A percentile compares a stretch with the other conserved stretches of the same genome.
Evolutionary conservation across 2,888 invertebrate genomes (phyloP).

Genomic region (Pandemis corylana): DNA sequence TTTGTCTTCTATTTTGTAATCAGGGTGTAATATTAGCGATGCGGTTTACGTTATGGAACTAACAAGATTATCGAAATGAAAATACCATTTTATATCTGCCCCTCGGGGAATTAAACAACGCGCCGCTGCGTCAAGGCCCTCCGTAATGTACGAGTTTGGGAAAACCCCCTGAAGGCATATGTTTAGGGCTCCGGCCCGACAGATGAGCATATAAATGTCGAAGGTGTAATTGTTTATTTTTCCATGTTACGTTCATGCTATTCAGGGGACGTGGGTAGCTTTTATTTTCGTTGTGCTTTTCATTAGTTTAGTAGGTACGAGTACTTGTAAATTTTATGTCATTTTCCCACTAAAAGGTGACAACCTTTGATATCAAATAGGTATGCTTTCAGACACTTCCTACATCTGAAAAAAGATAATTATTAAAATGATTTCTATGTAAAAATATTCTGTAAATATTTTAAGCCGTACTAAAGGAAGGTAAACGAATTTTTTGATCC

Average conservation of each 20-base stretch:
- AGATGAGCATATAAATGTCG: constrained; percentile 15
- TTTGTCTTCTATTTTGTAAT: background rate
- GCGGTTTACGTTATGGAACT: constrained; percentile 8
- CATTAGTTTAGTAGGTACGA: no score
- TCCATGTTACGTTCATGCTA: background rate
- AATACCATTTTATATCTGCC: constrained; percentile 26
- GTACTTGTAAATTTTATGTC: no score
- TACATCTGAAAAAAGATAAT: no score
- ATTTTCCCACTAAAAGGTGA: no score
- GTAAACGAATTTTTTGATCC: no score
- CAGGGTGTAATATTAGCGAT: background rate
- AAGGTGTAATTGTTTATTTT: constrained; percentile 21
- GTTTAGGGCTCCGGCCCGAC: background rate
- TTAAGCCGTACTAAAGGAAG: no score
- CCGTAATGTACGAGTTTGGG: constrained; percentile 9
- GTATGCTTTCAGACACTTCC: no score
- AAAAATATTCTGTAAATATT: no score
- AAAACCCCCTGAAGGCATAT: constrained; percentile 17
- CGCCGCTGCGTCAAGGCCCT: constrained; percentile 12
- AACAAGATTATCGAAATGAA: constrained; percentile 34
- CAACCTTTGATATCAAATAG: no score
- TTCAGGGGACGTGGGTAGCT: background rate
- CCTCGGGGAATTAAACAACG: constrained; percentile 20
- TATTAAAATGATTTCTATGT: no score
- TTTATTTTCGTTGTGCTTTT: background rate